Base-by-base conservation (phyloP, 1,140 invertebrate species). In the Doryteuthis pealeii region DNA sequence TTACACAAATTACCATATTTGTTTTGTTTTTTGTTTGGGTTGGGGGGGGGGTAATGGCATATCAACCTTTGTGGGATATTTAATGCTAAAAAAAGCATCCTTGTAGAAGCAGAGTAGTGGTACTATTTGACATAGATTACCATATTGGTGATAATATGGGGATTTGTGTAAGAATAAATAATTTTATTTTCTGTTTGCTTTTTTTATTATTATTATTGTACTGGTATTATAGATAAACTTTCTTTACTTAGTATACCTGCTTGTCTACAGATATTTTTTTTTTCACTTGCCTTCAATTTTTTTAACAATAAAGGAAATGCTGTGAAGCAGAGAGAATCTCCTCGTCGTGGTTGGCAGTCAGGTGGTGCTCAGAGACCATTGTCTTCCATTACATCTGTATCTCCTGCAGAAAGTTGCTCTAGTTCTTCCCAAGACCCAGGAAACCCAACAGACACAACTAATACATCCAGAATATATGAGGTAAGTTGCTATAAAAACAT, bases 341-440 rank as follows among this genome's bases (percentile, higher is more conserved):
- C 71, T 10, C 33, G 33, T 35, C 22, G 71, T 22, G 45, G 26
- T 40, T 40, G 71, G 32, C 26, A 45, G 15, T 22, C 22, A 1
- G 30, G 22, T 22, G 49, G 49, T 28, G 31, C 35, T 22, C 49
- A 26, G 18, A 22, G 62, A 1, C 49, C 45, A 1, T 15, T 66
- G 32, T 65, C 71, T 22, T 73, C 58, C 31, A 45, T 58, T 12
- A 49, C 58, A 12, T 65, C 71, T 30, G 71, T 49, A 10, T 73
- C 71, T 8, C 71, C 71, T 49, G 71, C 26, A 26, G 62, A 66
- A 1, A 65, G 5, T 28, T 15, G 12, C 6, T 73, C 71, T 0
- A 35, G 15, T 30, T 73, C 71, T 18, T 73, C 71, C 62, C 71
- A 73, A 43, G 71, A 73, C 5, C 71, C 62, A 30, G n/a, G 26